Percentiles rank a stretch among this genome's conserved stretches.
These are phyloP conservation scores for Celastrina argiolus DNA, from an alignment of 2,888 invertebrate genomes.

Conservation along the genomic window DNA sequence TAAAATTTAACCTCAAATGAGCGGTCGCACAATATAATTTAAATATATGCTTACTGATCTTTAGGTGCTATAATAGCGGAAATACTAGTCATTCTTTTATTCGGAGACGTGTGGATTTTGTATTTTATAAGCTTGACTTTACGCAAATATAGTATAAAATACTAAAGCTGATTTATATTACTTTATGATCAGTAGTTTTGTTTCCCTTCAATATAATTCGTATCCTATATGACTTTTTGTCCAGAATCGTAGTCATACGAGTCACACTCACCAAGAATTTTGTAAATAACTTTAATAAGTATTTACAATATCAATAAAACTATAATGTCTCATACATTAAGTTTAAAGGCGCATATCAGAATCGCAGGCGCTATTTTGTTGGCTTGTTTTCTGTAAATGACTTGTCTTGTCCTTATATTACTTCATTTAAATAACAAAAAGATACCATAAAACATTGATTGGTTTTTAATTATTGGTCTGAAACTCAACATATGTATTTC, in stretches of 20 bases:
- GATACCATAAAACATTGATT: neutral
- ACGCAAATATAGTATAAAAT: too few species aligned
- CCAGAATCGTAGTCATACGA: neutral
- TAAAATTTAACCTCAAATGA: too few species aligned
- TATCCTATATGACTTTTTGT: neutral
- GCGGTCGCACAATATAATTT: too few species aligned
- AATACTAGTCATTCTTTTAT: neutral
- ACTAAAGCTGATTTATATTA: too few species aligned
- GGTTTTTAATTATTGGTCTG: neutral
- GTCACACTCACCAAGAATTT: neutral
- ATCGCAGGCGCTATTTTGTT: slow-evolving; percentile 1
- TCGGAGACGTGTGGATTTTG: neutral
- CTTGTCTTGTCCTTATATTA: slow-evolving; percentile 9
- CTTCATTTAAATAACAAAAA: slow-evolving; percentile 6
- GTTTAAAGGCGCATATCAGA: neutral
- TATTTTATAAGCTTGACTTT: too few species aligned
- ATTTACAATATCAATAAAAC: slow-evolving; percentile 6
- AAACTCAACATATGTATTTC: too few species aligned
- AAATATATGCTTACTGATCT: neutral
- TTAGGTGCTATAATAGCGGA: neutral
- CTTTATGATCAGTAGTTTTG: neutral
- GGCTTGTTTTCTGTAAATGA: slow-evolving; percentile 1
- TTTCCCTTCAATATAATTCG: neutral
- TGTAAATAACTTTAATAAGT: slow-evolving; percentile 12
- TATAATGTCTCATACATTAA: neutral